These are phyloP conservation scores for Agriotes lineatus DNA, from an alignment of 2,888 invertebrate species.

Conservation along the genomic window DNA sequence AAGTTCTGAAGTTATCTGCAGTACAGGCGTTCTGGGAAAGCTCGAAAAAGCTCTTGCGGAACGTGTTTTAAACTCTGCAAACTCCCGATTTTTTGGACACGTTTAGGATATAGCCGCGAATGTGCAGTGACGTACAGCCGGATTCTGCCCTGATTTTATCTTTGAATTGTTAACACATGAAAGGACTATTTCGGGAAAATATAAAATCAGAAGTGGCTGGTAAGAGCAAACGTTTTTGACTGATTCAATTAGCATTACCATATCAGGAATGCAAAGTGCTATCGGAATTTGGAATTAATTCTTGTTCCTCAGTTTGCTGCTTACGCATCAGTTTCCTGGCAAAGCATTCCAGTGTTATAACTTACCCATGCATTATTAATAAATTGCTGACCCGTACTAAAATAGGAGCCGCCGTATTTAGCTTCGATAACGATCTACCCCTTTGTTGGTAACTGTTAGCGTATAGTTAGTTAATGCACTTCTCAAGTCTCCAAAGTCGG, in stretches of 20 bases:
- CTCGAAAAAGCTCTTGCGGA: not conserved
- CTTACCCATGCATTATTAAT: constrained; percentile 39
- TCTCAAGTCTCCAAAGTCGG: not conserved
- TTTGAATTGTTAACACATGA: too few relatives aligned
- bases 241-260: not conserved
- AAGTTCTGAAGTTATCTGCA: constrained; percentile 8
- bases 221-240: not conserved
- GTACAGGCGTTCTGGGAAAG: not conserved
- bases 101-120: too few relatives aligned
- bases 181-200: too few relatives aligned
- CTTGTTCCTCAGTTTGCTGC: constrained; percentile 18
- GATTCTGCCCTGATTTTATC: too few relatives aligned
- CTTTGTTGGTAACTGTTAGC: constrained; percentile 19
- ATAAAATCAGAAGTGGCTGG: too few relatives aligned
- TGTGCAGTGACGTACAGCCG: too few relatives aligned
- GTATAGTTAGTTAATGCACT: constrained; percentile 24
- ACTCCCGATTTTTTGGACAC: too few relatives aligned
- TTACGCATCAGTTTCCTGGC: constrained; percentile 21
- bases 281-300: constrained; percentile 16
- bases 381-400: constrained; percentile 38
- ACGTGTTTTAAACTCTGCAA: not conserved
- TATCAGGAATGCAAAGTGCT: not conserved
- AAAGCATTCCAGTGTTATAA: constrained; percentile 31
- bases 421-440: constrained; percentile 31
- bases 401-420: constrained; percentile 32